Percentiles rank a stretch among this genome's conserved stretches.
These are phyloP conservation scores for Marronus borbonicus DNA, from an alignment of 2,888 invertebrate genomes.

Conservation along the genomic window DNA sequence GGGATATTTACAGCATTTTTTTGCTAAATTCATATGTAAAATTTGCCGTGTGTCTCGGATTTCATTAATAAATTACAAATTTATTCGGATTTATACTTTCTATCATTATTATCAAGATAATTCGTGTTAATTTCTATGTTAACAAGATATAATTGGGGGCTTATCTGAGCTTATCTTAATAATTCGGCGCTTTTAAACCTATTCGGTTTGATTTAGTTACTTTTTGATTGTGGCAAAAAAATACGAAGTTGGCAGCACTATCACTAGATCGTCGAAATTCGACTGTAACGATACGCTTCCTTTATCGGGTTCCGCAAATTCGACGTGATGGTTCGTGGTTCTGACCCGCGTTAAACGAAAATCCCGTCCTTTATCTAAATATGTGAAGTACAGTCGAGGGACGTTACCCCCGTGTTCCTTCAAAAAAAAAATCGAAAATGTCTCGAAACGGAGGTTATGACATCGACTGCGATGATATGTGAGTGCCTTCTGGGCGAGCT, in stretches of 20 bases:
- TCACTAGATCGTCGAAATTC: not conserved
- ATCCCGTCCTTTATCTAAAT: slow-evolving; percentile 9
- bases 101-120: too few species aligned
- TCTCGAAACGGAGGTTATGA: slow-evolving; percentile 47
- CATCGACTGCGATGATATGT: slow-evolving; percentile 47
- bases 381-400: slow-evolving; percentile 32
- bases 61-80: too few species aligned
- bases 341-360: not conserved
- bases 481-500: slow-evolving; percentile 39
- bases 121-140: too few species aligned
- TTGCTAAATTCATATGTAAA: too few species aligned
- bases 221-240: too few species aligned
- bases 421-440: slow-evolving; percentile 13
- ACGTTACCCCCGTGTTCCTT: not conserved
- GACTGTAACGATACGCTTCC: not conserved
- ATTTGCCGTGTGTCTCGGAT: too few species aligned
- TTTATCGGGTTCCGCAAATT: slow-evolving; percentile 35
- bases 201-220: too few species aligned
- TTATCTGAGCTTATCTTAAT: too few species aligned
- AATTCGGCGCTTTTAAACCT: too few species aligned
- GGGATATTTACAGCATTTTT: too few species aligned
- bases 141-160: too few species aligned
- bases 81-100: too few species aligned
- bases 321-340: slow-evolving; percentile 1
- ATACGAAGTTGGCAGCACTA: not conserved